phyloP scores from a whole-genome alignment of 2,113 vertebrate species.

The Tautogolabrus adspersus region DNA sequence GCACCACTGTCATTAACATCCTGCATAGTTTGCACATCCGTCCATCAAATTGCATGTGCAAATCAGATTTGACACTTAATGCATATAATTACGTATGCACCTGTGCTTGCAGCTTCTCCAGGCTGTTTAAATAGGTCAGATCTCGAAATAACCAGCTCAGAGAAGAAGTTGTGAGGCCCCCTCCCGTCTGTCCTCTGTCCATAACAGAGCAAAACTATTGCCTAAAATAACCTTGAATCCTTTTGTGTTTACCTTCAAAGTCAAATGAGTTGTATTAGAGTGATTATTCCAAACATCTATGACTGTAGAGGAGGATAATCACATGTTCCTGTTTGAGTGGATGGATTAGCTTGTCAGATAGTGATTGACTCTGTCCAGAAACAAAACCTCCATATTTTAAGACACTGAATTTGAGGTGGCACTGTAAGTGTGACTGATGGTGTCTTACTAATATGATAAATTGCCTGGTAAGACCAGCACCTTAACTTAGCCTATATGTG shows the following conservation, averaged over 20 bases:
- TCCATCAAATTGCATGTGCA: constrained; percentile 36
- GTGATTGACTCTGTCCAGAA: background rate
- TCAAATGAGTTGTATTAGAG: constrained; percentile 47
- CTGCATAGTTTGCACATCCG: constrained; percentile 9
- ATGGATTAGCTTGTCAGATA: constrained; percentile 6
- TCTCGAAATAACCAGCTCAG: constrained; percentile 77
- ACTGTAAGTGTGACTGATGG: background rate
- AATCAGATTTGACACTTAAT: constrained; percentile 59
- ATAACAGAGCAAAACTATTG: constrained; percentile 36
- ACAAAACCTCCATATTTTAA: background rate
- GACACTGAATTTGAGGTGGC: background rate
- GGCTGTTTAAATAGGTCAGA: constrained; percentile 78
- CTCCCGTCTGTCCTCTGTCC: constrained; percentile 36
- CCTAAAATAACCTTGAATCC: constrained; percentile 35
- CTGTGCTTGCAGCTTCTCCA: constrained; percentile 61
- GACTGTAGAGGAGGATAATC: constrained; percentile 5
- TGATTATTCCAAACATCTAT: constrained; percentile 29
- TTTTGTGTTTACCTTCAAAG: constrained; percentile 52
- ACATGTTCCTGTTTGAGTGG: constrained; percentile 24
- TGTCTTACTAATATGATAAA: constrained; percentile 8
- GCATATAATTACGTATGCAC: constrained; percentile 64
- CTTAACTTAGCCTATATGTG: constrained; percentile 35
- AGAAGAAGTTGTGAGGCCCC: constrained; percentile 48
- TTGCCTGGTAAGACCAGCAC: constrained; percentile 3
- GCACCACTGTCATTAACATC: background rate